A percentile compares a stretch with the other conserved stretches of the same genome.
Conservation (phyloP, 2,888 invertebrate genomes). For the Aelia acuminata region DNA sequence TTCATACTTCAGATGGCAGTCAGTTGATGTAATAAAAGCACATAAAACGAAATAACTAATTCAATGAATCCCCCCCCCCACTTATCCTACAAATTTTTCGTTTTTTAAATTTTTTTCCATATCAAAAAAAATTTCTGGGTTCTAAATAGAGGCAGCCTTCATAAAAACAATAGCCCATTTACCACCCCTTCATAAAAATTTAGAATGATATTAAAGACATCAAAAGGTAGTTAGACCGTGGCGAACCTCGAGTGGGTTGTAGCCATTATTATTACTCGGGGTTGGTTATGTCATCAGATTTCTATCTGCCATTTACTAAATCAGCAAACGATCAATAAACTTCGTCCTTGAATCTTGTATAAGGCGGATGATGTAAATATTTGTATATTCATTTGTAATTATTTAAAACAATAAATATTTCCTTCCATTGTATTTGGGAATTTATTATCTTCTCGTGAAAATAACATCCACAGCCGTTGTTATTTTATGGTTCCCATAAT, state of each 20-base stretch:
- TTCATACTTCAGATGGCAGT: no score
- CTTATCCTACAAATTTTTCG: no score
- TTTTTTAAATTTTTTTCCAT: no score
- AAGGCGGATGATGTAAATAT: not conserved
- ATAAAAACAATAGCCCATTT: no score
- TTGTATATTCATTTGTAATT: not conserved
- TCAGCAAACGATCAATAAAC: constrained; percentile 12
- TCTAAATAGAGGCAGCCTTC: no score
- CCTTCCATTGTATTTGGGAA: not conserved
- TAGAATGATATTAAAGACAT: not conserved
- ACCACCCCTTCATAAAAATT: no score
- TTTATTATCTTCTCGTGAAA: not conserved
- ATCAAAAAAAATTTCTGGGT: no score
- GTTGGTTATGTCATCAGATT: constrained; percentile 12
- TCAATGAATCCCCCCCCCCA: no score
- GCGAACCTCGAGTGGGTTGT: not conserved
- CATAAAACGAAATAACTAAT: no score
- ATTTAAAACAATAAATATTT: not conserved
- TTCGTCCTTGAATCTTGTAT: not conserved
- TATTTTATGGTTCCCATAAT: no score
- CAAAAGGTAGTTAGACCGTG: not conserved
- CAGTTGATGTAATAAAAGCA: no score
- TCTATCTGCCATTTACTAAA: not conserved
- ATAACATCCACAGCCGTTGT: no score
- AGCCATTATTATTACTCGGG: not conserved